Evolutionary conservation across 1,140 invertebrate genomes (phyloP).

Genomic region (Heliconius hermathena): DNA sequence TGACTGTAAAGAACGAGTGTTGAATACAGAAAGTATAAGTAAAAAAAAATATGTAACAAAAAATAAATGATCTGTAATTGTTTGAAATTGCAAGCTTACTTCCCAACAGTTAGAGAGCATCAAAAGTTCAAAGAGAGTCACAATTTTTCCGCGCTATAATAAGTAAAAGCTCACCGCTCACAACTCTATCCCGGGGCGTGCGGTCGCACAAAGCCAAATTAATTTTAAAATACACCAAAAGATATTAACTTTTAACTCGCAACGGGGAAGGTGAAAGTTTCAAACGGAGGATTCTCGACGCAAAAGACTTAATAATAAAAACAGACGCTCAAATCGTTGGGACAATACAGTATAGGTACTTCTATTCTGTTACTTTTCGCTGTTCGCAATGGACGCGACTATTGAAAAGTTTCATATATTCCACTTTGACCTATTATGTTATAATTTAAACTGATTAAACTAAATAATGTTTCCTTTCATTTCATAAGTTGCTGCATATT

Average conservation of each 20-base stretch:
- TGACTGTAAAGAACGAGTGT: background rate
- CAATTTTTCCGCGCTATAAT: slow-evolving; percentile 60
- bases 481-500: background rate
- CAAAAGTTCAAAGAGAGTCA: slow-evolving; percentile 53
- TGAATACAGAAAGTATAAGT: background rate
- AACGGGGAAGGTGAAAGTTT: slow-evolving; percentile 73
- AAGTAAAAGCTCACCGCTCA: slow-evolving; percentile 54
- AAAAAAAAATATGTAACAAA: background rate
- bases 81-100: slow-evolving; percentile 21
- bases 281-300: slow-evolving; percentile 61
- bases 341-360: slow-evolving; percentile 40
- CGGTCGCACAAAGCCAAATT: slow-evolving; percentile 78
- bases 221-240: slow-evolving; percentile 81
- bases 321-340: slow-evolving; percentile 56
- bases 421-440: background rate
- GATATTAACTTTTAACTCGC: slow-evolving; percentile 76
- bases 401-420: background rate
- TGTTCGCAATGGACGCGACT: background rate
- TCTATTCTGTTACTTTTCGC: slow-evolving; percentile 49
- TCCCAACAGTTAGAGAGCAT: slow-evolving; percentile 28
- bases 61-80: slow-evolving; percentile 7
- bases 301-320: slow-evolving; percentile 75
- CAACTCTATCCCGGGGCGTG: slow-evolving; percentile 68
- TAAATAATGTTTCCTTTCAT: background rate
- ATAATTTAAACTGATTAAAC: background rate